A percentile compares a stretch with the other conserved stretches of the same genome.
Evolutionary conservation across 2,797 vertebrate genomes (phyloP).

Genomic region (Dendrocincla tyrannina): DNA sequence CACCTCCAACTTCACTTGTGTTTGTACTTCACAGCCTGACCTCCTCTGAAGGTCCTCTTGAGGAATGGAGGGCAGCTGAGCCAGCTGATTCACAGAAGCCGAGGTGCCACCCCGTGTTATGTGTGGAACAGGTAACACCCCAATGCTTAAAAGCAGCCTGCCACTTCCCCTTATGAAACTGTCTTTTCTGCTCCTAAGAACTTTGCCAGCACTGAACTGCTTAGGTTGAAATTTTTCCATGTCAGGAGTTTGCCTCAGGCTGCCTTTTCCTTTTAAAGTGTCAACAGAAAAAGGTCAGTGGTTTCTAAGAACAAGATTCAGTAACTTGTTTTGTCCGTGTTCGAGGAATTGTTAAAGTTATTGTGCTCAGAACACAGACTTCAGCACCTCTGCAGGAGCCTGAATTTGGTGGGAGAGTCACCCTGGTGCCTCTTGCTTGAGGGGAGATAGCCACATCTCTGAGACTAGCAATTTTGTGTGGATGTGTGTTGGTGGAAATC

Average conservation of each 20-base stretch:
- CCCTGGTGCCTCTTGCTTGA: background rate
- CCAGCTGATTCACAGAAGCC: background rate
- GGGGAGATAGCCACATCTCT: background rate
- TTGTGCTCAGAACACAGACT: background rate
- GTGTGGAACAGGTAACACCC: background rate
- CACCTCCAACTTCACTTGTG: background rate
- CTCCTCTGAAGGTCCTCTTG: background rate
- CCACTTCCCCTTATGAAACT: background rate
- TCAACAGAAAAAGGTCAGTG: constrained; percentile 15
- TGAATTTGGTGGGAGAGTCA: background rate
- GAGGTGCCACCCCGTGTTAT: background rate
- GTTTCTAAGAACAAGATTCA: constrained; percentile 18
- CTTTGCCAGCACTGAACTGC: background rate
- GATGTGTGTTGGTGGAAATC: background rate
- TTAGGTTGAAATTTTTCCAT: background rate
- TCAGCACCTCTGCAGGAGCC: background rate
- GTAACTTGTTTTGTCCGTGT: background rate
- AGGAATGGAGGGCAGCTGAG: background rate
- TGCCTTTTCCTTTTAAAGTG: background rate
- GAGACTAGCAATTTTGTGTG: background rate
- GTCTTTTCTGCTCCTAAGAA: background rate
- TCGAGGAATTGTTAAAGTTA: background rate
- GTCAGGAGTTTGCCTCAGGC: constrained; percentile 6
- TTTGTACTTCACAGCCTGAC: background rate
- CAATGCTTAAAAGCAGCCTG: background rate